phyloP scores from a whole-genome alignment of 2,113 vertebrate genomes.

The Scalopus aquaticus region DNA sequence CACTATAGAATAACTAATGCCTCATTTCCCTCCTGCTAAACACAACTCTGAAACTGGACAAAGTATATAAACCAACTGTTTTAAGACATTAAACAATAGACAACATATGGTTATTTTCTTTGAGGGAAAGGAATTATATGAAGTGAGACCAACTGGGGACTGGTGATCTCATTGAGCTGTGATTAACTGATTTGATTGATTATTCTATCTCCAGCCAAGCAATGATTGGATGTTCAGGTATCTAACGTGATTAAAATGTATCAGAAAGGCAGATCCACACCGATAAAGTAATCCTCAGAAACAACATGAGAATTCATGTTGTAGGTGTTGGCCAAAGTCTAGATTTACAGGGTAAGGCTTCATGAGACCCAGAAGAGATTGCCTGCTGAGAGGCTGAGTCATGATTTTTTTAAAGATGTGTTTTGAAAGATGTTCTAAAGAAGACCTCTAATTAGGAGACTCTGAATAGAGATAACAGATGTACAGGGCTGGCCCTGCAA shows the following conservation, averaged over 20 bases:
- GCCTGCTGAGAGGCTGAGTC: not conserved
- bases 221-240: not conserved
- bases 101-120: not conserved
- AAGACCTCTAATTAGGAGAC: not conserved
- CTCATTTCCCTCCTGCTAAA: conserved; percentile 34
- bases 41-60: conserved; percentile 29
- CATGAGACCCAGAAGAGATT: not conserved
- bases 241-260: not conserved
- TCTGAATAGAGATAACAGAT: not conserved
- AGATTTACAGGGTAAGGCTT: not conserved
- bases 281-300: not conserved
- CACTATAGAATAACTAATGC: conserved; percentile 20
- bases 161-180: not conserved
- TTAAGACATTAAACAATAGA: not conserved
- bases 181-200: not conserved
- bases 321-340: not conserved
- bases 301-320: not conserved
- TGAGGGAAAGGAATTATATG: not conserved
- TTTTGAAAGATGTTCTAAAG: not conserved
- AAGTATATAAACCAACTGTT: not conserved
- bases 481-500: not conserved
- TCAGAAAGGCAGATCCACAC: not conserved
- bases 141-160: not conserved
- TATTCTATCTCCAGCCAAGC: not conserved
- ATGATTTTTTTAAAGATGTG: not conserved